Base-by-base conservation (phyloP, 1,140 invertebrate genomes). In the Tetramorium alpestre region DNA sequence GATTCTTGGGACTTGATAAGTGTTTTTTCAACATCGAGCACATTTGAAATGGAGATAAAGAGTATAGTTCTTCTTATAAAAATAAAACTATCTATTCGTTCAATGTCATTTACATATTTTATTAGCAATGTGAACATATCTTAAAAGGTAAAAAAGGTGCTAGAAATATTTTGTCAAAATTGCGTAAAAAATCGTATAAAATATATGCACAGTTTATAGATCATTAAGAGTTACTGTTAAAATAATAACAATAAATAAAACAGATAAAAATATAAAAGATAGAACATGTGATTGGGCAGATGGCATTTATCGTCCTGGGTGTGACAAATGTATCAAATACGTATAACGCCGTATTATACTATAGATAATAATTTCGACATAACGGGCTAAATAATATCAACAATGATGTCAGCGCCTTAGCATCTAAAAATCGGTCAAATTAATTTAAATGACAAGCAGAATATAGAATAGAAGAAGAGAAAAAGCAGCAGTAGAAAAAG, bases 401-500 rank as follows among this genome's bases (percentile, higher is more conserved):
- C n/a, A 73, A 75, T 60, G 16, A 84, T 33, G 67, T 47, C 41
- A 49, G 41, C 47, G 41, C 47, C 69, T 84, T 84, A 84, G 41
- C n/a, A 33, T 75, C 25, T 38, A 73, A 75, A 60, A 8, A 84
- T 62, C 25, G 54, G 6, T 60, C 44, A 28, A 49, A 75, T 84
- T 60, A 73, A 73, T 58, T 18, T 22, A 58, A 47, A 73, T 75
- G 28, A 62, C 13, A 73, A 84, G 69, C 54, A 75, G 10, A 47
- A 84, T 58, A 8, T 44, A 70, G 77, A 91, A 33, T 41, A 62
- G 84, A 67, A 69, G 60, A 75, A 78, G 67, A 70, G 89, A 54
- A 87, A 33, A 25, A 69, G 87, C 41, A 86, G 38, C 77, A 47
- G 73, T 25, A 91, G 38, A 87, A 86, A 49, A 85, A 54, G 11